Conservation (phyloP, 2,797 vertebrate species). For the Fundulus diaphanus region DNA sequence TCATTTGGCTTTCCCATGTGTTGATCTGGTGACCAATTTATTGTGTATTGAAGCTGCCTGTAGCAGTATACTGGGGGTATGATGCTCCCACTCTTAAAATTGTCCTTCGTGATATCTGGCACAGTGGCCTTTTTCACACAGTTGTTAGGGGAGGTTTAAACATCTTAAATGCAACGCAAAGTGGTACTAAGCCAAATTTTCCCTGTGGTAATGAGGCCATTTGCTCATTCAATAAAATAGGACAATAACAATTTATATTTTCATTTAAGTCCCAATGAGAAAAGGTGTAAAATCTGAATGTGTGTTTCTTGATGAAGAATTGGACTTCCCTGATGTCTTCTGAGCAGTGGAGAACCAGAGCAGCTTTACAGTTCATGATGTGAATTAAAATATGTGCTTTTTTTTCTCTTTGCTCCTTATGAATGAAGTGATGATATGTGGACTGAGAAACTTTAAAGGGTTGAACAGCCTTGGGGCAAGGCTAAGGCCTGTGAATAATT, state of each 20-base stretch:
- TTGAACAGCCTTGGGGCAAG: slow-evolving; percentile 52
- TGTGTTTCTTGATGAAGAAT: slow-evolving; percentile 23
- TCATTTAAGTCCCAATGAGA: slow-evolving; percentile 1
- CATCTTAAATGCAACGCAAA: not conserved
- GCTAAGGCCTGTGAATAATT: slow-evolving; percentile 62
- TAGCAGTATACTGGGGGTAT: too few species aligned
- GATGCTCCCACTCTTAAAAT: not conserved
- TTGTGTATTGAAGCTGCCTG: not conserved
- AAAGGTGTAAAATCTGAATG: slow-evolving; percentile 1
- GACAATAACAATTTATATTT: not conserved
- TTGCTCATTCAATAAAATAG: not conserved
- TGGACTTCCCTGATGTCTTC: not conserved
- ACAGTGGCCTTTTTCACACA: not conserved
- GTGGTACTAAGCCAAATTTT: not conserved
- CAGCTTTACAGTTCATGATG: slow-evolving; percentile 27
- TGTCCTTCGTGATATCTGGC: not conserved
- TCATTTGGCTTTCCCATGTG: not conserved
- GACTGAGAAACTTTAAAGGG: slow-evolving; percentile 43
- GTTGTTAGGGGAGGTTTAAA: not conserved
- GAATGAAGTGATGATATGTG: slow-evolving; percentile 43
- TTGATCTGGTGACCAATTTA: not conserved
- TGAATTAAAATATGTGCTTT: slow-evolving; percentile 52
- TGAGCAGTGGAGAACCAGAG: not conserved
- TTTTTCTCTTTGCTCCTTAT: slow-evolving; percentile 56
- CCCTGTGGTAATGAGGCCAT: not conserved